These are phyloP conservation scores for Aplysina aerophoba DNA, from an alignment of 37 sponge, comb jelly and placozoan species.

Conservation along the genomic window DNA sequence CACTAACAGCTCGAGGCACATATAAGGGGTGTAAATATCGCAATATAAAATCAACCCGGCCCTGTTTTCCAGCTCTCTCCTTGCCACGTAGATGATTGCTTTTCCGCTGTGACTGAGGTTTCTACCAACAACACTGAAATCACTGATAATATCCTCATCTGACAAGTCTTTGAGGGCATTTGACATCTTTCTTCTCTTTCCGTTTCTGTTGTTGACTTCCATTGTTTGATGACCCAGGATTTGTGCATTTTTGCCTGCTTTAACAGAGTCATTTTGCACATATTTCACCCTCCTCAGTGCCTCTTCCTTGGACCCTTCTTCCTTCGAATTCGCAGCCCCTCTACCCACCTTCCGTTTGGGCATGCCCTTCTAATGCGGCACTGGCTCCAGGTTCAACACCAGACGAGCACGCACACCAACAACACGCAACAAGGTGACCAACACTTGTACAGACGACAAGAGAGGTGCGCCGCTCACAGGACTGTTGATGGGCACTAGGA, in stretches of 20 bases:
- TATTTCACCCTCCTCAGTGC: neutral
- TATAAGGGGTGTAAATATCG: too few species aligned
- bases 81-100: neutral
- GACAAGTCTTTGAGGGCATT: neutral
- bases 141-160: slow-evolving; percentile 2
- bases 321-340: too few species aligned
- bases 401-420: slow-evolving; percentile 40
- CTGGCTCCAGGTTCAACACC: slow-evolving; percentile 48
- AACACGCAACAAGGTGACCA: slow-evolving; percentile 49
- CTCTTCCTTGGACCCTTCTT: neutral
- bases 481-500: neutral
- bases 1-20: too few species aligned
- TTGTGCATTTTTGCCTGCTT: neutral
- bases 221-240: neutral
- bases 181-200: neutral
- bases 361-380: slow-evolving; percentile 31
- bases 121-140: neutral
- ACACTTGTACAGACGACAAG: slow-evolving; percentile 20
- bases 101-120: neutral
- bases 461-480: neutral
- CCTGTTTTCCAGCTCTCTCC: too few species aligned
- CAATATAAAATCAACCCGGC: too few species aligned
- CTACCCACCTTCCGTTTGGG: neutral
- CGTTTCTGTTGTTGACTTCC: neutral
- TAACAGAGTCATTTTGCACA: neutral